Base-by-base conservation (phyloP, 1,140 invertebrate genomes). In the Eriosoma lanigerum region DNA sequence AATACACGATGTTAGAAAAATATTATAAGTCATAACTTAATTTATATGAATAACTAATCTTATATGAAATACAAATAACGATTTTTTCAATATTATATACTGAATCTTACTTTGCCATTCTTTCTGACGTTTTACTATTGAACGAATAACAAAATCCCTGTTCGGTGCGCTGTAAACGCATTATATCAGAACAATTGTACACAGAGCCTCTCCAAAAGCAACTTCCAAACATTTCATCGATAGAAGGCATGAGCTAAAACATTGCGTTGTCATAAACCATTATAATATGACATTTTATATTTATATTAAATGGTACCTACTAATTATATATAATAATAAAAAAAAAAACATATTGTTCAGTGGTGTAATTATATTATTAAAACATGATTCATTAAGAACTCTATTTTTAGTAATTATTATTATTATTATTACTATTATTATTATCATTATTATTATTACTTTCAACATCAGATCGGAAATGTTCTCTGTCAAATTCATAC, bases 121-220 rank as follows among this genome's bases (percentile, higher is more conserved):
- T 75, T 48, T 83, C 82, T 3, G 83, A 75, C 13, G 83, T 84
- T 60, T 82, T 81, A 32, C 83, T 83, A 56, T 84, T 84, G 56
- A 84, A 84, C 10, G 83, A 84, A 73, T 83, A 84, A 62, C 83
- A 84, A 75, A 82, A 84, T 46, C 83, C 83, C 32, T 82, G 80
- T 64, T 84, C 83, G 0, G 83, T 83, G 1, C 81, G 24, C 62
- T 84, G 83, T 21, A 78, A 21, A 9, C 83, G 80, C n/a, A 84
- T 70, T 21, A 82, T 13, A n/a, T 82, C 48, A 3, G 68, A 50
- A 72, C 83, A 84, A 46, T 82, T 68, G 24, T 58, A 50, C 5
- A 6, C 3, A 0, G 38, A 64, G 3, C 83, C 83, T 50, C 81
- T 68, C 83, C 83, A 84, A 26, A 44, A 83, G 44, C 83, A 84